Conservation (phyloP, 2,113 vertebrate species). For the Irena cyanogastra region DNA sequence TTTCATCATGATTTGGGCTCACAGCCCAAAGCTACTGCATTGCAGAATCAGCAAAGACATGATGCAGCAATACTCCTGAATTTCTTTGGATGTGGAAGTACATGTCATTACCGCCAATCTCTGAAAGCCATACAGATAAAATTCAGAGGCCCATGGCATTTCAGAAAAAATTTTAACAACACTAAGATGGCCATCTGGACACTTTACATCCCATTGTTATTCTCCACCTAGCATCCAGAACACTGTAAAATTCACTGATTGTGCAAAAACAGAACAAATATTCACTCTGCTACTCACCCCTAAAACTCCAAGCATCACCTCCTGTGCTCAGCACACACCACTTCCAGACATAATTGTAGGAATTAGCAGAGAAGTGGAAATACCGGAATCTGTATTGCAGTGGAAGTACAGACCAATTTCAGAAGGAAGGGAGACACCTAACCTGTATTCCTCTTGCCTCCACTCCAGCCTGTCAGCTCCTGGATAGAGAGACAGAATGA, state of each 20-base stretch:
- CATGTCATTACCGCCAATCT: neutral
- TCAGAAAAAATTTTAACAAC: neutral
- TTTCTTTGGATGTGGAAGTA: neutral
- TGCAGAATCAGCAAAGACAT: slow-evolving; percentile 46
- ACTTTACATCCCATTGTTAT: neutral
- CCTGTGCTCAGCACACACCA: neutral
- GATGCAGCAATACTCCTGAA: slow-evolving; percentile 12
- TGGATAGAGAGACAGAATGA: neutral
- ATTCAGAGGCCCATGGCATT: neutral
- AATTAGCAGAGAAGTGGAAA: neutral
- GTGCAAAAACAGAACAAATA: neutral
- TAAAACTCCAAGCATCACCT: neutral
- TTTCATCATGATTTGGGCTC: neutral
- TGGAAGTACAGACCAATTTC: neutral
- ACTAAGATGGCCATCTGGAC: neutral
- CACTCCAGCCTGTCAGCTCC: neutral
- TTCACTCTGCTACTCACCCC: neutral
- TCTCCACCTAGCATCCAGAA: neutral
- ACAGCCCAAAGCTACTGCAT: slow-evolving; percentile 30
- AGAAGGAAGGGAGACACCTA: neutral
- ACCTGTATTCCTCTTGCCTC: neutral
- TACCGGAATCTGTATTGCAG: neutral
- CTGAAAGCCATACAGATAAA: neutral
- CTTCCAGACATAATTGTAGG: neutral
- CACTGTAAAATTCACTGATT: neutral